A percentile compares a stretch with the other conserved stretches of the same genome.
Evolutionary conservation across 2,113 vertebrate species (phyloP).

Genomic region (Channa argus): DNA sequence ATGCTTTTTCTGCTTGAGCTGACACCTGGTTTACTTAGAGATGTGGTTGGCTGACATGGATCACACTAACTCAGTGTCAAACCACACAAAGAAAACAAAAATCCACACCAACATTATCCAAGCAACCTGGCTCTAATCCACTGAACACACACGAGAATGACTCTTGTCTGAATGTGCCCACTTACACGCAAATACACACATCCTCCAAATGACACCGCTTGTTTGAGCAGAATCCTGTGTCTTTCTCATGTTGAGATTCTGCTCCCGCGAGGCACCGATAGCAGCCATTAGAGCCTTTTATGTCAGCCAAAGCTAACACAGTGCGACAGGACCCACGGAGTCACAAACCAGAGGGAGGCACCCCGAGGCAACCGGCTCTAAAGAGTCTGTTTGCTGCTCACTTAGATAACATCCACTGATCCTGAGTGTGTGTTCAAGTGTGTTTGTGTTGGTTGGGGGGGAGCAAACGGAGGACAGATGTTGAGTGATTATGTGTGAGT

Average conservation of each 20-base stretch:
- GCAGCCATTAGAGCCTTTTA: slow-evolving; percentile 65
- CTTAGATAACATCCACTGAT: slow-evolving; percentile 73
- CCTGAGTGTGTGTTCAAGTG: slow-evolving; percentile 24
- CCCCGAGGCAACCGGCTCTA: slow-evolving; percentile 53
- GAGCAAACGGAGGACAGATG: slow-evolving; percentile 17
- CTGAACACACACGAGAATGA: not conserved
- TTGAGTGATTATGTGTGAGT: not conserved
- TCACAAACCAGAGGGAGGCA: slow-evolving; percentile 52
- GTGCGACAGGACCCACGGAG: slow-evolving; percentile 57
- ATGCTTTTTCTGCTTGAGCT: slow-evolving; percentile 31
- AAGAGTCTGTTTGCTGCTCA: slow-evolving; percentile 75
- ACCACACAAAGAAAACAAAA: not conserved
- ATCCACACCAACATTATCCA: slow-evolving; percentile 5
- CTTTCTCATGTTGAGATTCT: slow-evolving; percentile 44
- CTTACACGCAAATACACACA: slow-evolving; percentile 6
- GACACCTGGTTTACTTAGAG: slow-evolving; percentile 18
- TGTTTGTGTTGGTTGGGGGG: slow-evolving; percentile 16
- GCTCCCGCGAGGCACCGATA: slow-evolving; percentile 19
- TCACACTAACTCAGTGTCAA: slow-evolving; percentile 35
- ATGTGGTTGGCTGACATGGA: not conserved
- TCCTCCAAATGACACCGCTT: slow-evolving; percentile 22
- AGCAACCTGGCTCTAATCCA: slow-evolving; percentile 32
- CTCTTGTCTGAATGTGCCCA: slow-evolving; percentile 9
- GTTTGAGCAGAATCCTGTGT: slow-evolving; percentile 35
- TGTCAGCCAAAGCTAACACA: slow-evolving; percentile 60